phyloP scores from a whole-genome alignment of 2,888 invertebrate genomes.

The Amaurobius ferox region DNA sequence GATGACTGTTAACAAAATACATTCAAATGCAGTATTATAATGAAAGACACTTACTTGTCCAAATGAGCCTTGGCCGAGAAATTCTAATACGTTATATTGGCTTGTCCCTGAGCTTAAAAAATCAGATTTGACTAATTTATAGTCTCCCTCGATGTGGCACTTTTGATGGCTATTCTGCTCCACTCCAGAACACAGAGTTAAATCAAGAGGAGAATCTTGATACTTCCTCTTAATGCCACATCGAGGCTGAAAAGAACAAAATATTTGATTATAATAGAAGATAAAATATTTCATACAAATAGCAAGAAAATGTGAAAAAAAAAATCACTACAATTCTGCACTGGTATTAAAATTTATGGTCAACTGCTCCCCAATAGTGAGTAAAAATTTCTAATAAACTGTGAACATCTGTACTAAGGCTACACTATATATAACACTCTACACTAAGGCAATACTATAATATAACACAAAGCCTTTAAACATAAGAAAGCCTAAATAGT shows the following conservation, averaged over 20 bases:
- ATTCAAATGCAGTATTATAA: too few relatives aligned
- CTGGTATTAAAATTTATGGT: too few relatives aligned
- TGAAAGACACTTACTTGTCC: constrained; percentile 83
- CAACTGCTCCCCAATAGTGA: too few relatives aligned
- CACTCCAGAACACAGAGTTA: constrained; percentile 29
- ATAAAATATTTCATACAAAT: background rate
- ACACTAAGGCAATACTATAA: too few relatives aligned
- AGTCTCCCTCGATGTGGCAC: constrained; percentile 88
- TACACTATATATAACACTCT: too few relatives aligned
- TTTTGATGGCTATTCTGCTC: constrained; percentile 24
- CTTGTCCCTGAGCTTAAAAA: constrained; percentile 93
- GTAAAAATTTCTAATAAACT: too few relatives aligned
- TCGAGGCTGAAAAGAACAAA: constrained; percentile 70
- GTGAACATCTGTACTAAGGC: too few relatives aligned
- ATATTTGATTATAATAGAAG: background rate
- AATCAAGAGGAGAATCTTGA: constrained; percentile 68
- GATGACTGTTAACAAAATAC: too few relatives aligned
- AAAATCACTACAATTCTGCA: too few relatives aligned
- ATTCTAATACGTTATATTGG: constrained; percentile 97
- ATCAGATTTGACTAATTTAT: constrained; percentile 98
- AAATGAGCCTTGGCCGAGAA: constrained; percentile 99
- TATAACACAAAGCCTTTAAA: too few relatives aligned
- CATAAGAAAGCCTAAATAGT: too few relatives aligned
- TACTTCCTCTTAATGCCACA: constrained; percentile 78
- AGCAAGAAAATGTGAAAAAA: too few relatives aligned